Conservation (phyloP, 2,113 vertebrate genomes). For the Polyodon spathula region DNA sequence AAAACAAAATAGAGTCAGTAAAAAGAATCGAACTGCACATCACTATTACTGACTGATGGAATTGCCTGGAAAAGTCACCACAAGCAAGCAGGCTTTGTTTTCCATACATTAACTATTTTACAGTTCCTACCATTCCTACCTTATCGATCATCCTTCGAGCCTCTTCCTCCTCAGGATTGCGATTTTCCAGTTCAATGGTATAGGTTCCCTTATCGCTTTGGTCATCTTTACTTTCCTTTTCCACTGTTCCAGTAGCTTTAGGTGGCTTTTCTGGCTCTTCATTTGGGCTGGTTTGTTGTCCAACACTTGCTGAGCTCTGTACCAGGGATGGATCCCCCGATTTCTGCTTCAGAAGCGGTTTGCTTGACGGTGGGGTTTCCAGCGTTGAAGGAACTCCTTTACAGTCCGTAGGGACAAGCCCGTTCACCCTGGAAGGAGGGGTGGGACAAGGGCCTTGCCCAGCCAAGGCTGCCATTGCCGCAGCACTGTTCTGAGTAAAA, state of each 20-base stretch:
- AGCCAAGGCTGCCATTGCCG: conserved; percentile 41
- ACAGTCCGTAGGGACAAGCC: conserved; percentile 41
- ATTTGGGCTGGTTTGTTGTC: conserved; percentile 68
- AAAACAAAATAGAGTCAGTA: too few relatives aligned
- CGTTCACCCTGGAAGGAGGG: conserved; percentile 64
- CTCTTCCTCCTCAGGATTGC: conserved; percentile 83
- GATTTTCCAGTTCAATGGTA: conserved; percentile 90
- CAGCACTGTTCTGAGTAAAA: conserved; percentile 76
- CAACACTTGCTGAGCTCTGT: conserved; percentile 78
- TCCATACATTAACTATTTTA: too few relatives aligned
- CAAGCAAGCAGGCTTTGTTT: too few relatives aligned
- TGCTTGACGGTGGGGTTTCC: conserved; percentile 62
- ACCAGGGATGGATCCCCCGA: conserved; percentile 76
- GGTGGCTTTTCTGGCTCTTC: conserved; percentile 62
- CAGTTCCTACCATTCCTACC: conserved; percentile 57
- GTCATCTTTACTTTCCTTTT: conserved; percentile 76
- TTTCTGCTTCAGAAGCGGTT: conserved; percentile 79
- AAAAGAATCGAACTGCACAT: too few relatives aligned
- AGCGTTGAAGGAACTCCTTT: conserved; percentile 65
- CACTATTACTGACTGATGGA: too few relatives aligned
- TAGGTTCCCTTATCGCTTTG: conserved; percentile 93
- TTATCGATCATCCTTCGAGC: conserved; percentile 93
- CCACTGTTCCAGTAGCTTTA: conserved; percentile 41
- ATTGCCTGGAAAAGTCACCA: too few relatives aligned
- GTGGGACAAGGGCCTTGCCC: conserved; percentile 69